These are phyloP conservation scores for Conus canariensis DNA, from an alignment of 2,888 invertebrate genomes.

Conservation along the genomic window DNA sequence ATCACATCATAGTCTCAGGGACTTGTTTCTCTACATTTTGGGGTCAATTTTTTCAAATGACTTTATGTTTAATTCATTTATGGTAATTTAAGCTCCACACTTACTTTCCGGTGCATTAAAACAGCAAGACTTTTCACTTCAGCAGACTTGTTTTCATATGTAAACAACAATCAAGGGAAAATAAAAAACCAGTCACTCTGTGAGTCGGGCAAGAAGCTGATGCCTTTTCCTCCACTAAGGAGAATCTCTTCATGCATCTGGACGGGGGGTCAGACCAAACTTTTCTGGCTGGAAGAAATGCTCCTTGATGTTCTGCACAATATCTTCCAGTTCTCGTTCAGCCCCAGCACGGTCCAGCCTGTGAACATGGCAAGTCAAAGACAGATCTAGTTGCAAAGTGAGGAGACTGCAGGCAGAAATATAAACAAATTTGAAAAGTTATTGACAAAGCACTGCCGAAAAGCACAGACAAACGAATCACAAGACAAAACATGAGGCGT, in stretches of 20 bases:
- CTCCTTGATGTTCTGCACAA: slow-evolving; percentile 88
- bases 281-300: slow-evolving; percentile 90
- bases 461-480: no score
- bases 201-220: neutral
- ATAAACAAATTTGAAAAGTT: no score
- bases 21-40: no score
- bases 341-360: slow-evolving; percentile 85
- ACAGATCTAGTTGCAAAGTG: no score
- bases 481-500: no score
- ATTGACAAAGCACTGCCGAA: no score
- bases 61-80: no score
- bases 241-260: slow-evolving; percentile 46
- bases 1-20: no score
- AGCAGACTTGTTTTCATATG: neutral
- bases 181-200: neutral
- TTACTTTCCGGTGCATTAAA: neutral
- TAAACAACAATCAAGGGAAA: no score
- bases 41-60: no score
- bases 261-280: slow-evolving; percentile 83
- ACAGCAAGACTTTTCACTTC: neutral
- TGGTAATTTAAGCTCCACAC: neutral
- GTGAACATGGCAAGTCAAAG: slow-evolving; percentile 52
- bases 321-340: slow-evolving; percentile 84
- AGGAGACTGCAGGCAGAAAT: no score
- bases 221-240: neutral